phyloP scores from a whole-genome alignment of 2,888 invertebrate species.

The Nemotelus pantherinus region DNA sequence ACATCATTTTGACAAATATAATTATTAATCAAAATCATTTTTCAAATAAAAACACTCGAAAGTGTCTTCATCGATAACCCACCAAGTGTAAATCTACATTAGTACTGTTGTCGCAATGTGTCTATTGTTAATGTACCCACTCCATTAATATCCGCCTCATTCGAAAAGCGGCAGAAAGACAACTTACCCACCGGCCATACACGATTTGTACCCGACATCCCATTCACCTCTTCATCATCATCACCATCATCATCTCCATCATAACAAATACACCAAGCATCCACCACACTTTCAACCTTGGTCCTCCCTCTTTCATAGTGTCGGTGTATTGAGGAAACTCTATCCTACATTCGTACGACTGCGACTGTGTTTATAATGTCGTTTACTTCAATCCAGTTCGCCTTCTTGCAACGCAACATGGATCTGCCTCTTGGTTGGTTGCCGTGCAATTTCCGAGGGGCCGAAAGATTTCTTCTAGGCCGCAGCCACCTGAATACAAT shows the following conservation, averaged over 20 bases:
- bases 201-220: not conserved
- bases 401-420: constrained; percentile 5
- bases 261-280: not conserved
- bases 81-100: too few species aligned
- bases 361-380: constrained; percentile 12
- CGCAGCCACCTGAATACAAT: constrained; percentile 38
- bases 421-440: constrained; percentile 39
- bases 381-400: constrained; percentile 19
- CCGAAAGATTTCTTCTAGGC: constrained; percentile 28
- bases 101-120: not conserved
- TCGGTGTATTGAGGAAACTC: constrained; percentile 23
- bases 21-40: too few species aligned
- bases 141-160: not conserved
- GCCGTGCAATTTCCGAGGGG: constrained; percentile 6
- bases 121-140: not conserved
- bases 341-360: not conserved
- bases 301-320: constrained; percentile 38
- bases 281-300: constrained; percentile 18
- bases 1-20: too few species aligned
- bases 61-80: too few species aligned
- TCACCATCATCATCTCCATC: not conserved
- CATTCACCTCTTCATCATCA: not conserved
- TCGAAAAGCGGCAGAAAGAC: not conserved
- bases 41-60: too few species aligned
- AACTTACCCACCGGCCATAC: not conserved